A percentile compares a stretch with the other conserved stretches of the same genome.
These are phyloP conservation scores for Melinopterus prodromus DNA, from an alignment of 2,888 invertebrate species.

Conservation along the genomic window DNA sequence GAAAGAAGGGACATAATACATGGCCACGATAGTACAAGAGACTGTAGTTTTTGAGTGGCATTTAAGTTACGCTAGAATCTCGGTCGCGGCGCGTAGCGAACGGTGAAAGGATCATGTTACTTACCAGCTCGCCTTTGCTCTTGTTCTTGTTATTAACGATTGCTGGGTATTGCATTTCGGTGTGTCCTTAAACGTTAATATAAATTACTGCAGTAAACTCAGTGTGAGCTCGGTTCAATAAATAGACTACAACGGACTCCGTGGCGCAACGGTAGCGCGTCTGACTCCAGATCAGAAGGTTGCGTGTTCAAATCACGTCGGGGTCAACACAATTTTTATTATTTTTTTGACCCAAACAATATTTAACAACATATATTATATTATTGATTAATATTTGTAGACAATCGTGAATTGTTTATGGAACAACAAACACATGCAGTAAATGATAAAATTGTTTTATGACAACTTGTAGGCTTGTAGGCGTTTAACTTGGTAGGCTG, in stretches of 20 bases:
- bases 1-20: no score
- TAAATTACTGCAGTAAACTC: background rate
- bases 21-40: no score
- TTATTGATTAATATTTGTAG: no score
- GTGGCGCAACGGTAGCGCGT: slow-evolving; percentile 98
- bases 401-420: no score
- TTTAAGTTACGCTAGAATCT: no score
- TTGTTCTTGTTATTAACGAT: no score
- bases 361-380: no score
- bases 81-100: background rate
- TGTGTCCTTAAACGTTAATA: background rate
- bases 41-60: no score
- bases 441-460: no score
- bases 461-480: no score
- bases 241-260: slow-evolving; percentile 66
- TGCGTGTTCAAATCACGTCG: slow-evolving; percentile 98
- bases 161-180: background rate
- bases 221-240: background rate
- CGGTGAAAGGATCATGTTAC: background rate
- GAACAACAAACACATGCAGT: no score
- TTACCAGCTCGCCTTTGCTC: background rate
- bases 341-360: background rate
- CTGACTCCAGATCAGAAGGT: slow-evolving; percentile 98
- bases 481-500: no score
- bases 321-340: slow-evolving; percentile 69